A percentile compares a stretch with the other conserved stretches of the same genome.
phyloP scores from a whole-genome alignment of 2,888 invertebrate genomes.

The Sarcophaga variegata region DNA sequence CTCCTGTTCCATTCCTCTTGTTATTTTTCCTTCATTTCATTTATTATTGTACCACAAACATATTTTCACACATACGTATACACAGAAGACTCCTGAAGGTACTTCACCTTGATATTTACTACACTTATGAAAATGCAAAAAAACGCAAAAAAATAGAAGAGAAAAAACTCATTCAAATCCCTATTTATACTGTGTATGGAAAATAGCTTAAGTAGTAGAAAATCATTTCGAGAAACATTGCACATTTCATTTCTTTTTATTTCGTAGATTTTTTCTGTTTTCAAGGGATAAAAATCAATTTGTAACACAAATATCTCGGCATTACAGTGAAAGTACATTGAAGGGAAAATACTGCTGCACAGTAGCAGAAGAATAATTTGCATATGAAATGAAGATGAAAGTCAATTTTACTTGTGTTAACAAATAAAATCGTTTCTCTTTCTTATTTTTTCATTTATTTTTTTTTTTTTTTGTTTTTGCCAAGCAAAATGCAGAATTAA shows the following conservation, averaged over 20 bases:
- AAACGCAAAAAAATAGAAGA: neutral
- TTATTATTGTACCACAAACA: too few species aligned
- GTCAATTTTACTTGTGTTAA: too few species aligned
- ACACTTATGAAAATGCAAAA: neutral
- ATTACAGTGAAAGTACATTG: neutral
- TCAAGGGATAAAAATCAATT: constrained; percentile 42
- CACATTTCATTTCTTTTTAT: constrained; percentile 13
- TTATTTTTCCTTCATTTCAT: too few species aligned
- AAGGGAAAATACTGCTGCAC: neutral
- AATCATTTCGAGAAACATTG: constrained; percentile 39
- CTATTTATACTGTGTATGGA: neutral
- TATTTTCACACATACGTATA: too few species aligned
- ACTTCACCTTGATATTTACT: constrained; percentile 43
- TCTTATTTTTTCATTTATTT: too few species aligned
- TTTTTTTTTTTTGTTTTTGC: too few species aligned
- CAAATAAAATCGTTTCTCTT: too few species aligned
- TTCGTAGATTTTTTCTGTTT: neutral
- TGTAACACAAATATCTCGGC: neutral
- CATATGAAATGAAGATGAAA: constrained; percentile 1
- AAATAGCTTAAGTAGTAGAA: constrained; percentile 27
- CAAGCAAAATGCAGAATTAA: too few species aligned
- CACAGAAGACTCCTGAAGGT: constrained; percentile 1
- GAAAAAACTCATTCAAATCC: neutral
- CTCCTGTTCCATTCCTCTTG: too few species aligned
- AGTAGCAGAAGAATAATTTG: neutral